A percentile compares a stretch with the other conserved stretches of the same genome.
Conservation (phyloP, 1,140 invertebrate genomes). For the Drosophila arizonae region DNA sequence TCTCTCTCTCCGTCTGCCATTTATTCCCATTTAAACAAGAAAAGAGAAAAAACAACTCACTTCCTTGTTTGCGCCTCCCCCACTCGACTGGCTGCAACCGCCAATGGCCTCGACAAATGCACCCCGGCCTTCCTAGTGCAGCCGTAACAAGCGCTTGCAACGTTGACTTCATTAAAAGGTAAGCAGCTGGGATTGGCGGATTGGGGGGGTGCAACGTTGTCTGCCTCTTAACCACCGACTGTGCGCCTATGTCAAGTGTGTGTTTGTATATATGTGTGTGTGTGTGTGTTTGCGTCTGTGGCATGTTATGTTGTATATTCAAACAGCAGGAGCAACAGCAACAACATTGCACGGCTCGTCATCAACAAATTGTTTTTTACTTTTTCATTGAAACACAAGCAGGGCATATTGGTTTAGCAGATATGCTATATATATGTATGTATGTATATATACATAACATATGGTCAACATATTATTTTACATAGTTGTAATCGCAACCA, state of each 20-base stretch:
- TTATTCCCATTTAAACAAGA: neutral
- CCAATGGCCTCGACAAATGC: slow-evolving; percentile 57
- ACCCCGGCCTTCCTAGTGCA: slow-evolving; percentile 61
- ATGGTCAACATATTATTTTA: too few relatives aligned
- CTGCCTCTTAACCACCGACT: slow-evolving; percentile 52
- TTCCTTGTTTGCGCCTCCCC: slow-evolving; percentile 71
- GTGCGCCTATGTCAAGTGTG: slow-evolving; percentile 26
- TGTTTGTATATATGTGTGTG: neutral
- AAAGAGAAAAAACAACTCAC: slow-evolving; percentile 36
- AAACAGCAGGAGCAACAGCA: slow-evolving; percentile 21
- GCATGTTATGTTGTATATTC: slow-evolving; percentile 63
- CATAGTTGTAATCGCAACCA: too few relatives aligned
- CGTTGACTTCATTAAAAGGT: slow-evolving; percentile 26
- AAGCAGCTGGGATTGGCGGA: neutral
- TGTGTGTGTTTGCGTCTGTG: slow-evolving; percentile 28
- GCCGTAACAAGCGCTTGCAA: slow-evolving; percentile 28
- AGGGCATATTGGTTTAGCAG: neutral
- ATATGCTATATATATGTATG: too few relatives aligned
- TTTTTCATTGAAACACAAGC: neutral
- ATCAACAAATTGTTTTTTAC: slow-evolving; percentile 10
- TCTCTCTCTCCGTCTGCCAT: neutral
- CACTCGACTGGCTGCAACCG: neutral
- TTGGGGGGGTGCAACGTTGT: slow-evolving; percentile 3
- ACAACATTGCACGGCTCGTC: slow-evolving; percentile 23
- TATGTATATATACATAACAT: too few relatives aligned